Base-by-base conservation (phyloP, 2,888 invertebrate species). In the Buathra laborator region DNA sequence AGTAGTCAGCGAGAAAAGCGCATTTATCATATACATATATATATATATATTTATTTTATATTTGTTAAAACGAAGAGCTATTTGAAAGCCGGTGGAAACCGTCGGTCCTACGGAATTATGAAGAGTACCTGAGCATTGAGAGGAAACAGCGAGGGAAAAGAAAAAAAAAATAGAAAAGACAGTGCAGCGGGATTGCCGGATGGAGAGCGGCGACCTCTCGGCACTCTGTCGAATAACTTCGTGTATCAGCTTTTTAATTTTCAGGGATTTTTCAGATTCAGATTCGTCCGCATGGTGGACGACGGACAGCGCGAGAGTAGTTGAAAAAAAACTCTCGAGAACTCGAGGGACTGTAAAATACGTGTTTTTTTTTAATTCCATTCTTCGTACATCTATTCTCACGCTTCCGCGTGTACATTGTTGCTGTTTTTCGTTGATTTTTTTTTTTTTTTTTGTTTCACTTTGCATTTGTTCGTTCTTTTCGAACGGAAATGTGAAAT, bases 141-240 rank as follows among this genome's bases (percentile, higher is more conserved):
- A 46, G 59, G 66, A 68, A 68, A 78, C 68, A 68, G 46, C 46
- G 5, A 37, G 70, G 46, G 53, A 24, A 53, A 64, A 56, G 43
- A 43, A 53, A 67, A 53, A 56, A 53, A 19, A 53, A 67, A 53
- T 16, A 48, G 10, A n/a, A 19, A 51, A 62, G 44, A 68, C 19
- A 37, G 75, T 16, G 51, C 62, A 29, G 37, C 74, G 46, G 29
- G 14, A 46, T 6, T 12, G 19, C 9, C 7, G 32, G 7, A 37
- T 9, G 62, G n/a, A 24, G 24, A 24, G 16, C 4, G 44, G 44
- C 24, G 29, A 53, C 53, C 53, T 53, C 19, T 53, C 53, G 46
- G 44, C 83, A 79, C 74, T 79, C 83, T 70, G 79, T 83, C 83
- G 64, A 83, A 83, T 83, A 83, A 83, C 79, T 83, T 83, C 62